Evolutionary conservation across 2,888 invertebrate genomes (phyloP).

Genomic region (Ceramica pisi): DNA sequence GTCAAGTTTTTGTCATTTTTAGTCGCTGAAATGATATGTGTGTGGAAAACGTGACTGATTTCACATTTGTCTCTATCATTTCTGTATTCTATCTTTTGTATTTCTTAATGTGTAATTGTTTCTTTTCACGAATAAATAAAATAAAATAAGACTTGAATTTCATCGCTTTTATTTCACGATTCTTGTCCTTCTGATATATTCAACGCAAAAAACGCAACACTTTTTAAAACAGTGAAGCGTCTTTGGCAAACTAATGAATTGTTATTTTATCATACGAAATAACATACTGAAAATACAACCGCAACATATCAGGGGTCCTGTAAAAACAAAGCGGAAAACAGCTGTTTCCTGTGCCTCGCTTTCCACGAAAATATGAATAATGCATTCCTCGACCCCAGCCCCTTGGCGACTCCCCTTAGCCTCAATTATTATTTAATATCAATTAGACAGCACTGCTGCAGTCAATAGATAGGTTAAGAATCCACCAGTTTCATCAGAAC

Average conservation of each 20-base stretch:
- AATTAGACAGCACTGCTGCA: constrained; percentile 74
- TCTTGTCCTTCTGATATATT: neutral
- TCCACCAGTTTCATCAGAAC: constrained; percentile 63
- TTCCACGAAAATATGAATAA: constrained; percentile 72
- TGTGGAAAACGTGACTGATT: too few relatives aligned
- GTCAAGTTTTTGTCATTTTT: too few relatives aligned
- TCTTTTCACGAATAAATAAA: too few relatives aligned
- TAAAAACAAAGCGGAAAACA: constrained; percentile 63
- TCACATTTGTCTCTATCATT: too few relatives aligned
- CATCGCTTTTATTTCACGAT: too few relatives aligned
- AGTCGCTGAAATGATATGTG: too few relatives aligned
- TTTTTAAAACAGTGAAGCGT: neutral
- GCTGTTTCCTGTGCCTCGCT: constrained; percentile 66
- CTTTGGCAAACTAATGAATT: neutral
- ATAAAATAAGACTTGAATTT: too few relatives aligned
- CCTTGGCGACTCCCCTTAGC: constrained; percentile 68
- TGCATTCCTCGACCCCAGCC: constrained; percentile 56
- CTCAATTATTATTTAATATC: constrained; percentile 81
- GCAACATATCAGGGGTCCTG: constrained; percentile 5
- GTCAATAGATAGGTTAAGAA: constrained; percentile 62
- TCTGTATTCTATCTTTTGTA: too few relatives aligned
- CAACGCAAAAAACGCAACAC: too few relatives aligned
- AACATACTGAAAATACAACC: constrained; percentile 28
- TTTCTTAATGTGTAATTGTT: too few relatives aligned
- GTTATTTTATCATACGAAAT: neutral